Evolutionary conservation across 1,140 invertebrate genomes (phyloP), one percentile per base, ranked within the genome.

Genomic region (Ectropis grisescens): DNA sequence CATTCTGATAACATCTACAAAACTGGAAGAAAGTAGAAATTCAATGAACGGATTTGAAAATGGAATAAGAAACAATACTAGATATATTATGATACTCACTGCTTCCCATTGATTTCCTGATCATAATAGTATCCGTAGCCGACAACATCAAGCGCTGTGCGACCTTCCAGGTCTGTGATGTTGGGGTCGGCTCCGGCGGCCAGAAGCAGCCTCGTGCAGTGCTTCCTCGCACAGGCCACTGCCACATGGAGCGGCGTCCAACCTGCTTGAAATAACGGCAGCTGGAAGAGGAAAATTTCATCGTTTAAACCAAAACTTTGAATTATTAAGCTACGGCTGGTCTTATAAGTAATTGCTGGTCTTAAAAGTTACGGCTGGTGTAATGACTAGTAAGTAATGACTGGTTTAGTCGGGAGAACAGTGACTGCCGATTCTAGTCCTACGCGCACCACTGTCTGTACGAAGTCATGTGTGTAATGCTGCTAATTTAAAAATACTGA

Each of bases 121-220:
- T 38, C 40, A 6, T 29, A 13, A 9, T 43, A 42, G 10, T 38
- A 33, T 3, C 39, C 56, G 9, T 25, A 35, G 9, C 69, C 69
- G 5, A 48, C 59, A 0, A 76, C 67, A 40, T 79, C 74, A 12
- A 84, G 46, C 6, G 80, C 58, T 2, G 62, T 65, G 12, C 67
- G 24, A 2, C 62, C 60, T 11, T 45, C 16, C n/a, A 49, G 31
- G 25, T 78, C 78, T 13, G 34, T 13, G 0, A 39, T 13, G 26
- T 58, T 46, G 0, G 48, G 29, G 14, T 62, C 41, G 2, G 70
- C 70, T 4, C 69, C 62, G 9, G 51, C 41, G 0, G 55, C 42
- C 2, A 79, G 38, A 4, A 81, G 42, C 8, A 59, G 33, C 1
- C 50, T 22, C 1, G 61, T 49, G 37, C 61, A 66, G 1, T 57